A percentile compares a stretch with the other conserved stretches of the same genome.
Conservation (phyloP, 1,140 invertebrate species). For the Ostrea denselamellosa region DNA sequence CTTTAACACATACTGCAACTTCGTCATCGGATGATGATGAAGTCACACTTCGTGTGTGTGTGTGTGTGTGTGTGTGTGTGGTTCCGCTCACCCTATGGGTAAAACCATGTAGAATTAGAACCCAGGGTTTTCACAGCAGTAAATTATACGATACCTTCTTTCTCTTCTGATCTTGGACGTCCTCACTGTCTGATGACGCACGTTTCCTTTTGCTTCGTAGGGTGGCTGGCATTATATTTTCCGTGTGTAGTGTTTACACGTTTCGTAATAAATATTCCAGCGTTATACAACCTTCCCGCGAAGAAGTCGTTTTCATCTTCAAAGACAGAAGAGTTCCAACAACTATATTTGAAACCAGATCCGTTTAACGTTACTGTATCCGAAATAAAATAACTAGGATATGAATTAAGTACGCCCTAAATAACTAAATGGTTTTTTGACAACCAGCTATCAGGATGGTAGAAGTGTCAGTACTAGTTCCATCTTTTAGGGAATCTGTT, state of each 20-base stretch:
- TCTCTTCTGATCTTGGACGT: neutral
- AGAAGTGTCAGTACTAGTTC: no score
- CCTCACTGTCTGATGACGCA: neutral
- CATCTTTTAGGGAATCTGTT: no score
- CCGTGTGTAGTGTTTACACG: neutral
- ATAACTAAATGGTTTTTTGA: no score
- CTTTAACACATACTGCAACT: no score
- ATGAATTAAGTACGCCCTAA: no score
- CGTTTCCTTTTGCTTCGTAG: neutral
- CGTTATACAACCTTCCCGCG: slow-evolving; percentile 30
- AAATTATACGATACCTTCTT: neutral
- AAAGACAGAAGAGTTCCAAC: neutral
- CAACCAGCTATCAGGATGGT: no score
- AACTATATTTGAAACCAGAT: neutral
- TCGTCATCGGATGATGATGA: no score
- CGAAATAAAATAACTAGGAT: neutral
- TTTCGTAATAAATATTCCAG: neutral
- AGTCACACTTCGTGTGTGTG: no score
- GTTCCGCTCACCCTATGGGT: no score
- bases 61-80: no score
- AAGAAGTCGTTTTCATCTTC: slow-evolving; percentile 3
- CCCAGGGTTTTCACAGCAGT: no score
- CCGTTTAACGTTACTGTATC: neutral
- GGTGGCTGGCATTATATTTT: neutral
- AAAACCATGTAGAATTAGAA: no score